Conservation (phyloP, 35 echinoderm and acorn worm genomes). For the Holothuria glaberrima region DNA sequence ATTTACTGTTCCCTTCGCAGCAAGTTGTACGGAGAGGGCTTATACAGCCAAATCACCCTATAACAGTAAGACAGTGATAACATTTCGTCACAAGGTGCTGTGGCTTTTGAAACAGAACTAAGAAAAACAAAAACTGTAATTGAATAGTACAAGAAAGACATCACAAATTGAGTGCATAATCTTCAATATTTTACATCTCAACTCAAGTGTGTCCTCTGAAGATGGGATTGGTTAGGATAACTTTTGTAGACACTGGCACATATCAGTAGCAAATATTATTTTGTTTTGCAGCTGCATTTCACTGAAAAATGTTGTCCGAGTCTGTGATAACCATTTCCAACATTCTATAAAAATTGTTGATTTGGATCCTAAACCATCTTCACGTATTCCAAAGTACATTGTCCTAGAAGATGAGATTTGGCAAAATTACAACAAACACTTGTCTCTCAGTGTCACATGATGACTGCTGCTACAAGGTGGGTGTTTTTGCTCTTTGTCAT, state of each 20-base stretch:
- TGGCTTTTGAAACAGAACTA: too few relatives aligned
- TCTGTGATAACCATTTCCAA: not conserved
- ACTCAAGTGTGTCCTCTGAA: too few relatives aligned
- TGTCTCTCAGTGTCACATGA: not conserved
- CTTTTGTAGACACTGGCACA: too few relatives aligned
- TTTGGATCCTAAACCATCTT: conserved; percentile 44
- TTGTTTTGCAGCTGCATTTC: not conserved
- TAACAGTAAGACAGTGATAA: not conserved
- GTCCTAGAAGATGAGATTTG: conserved; percentile 25
- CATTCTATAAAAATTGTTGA: conserved; percentile 35
- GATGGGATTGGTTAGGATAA: too few relatives aligned
- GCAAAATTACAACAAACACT: not conserved
- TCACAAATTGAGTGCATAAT: too few relatives aligned
- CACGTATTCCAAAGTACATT: conserved; percentile 43
- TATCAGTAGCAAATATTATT: too few relatives aligned
- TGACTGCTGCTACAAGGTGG: not conserved
- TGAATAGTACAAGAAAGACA: too few relatives aligned
- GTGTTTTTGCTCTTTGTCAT: too few relatives aligned
- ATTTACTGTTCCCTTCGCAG: too few relatives aligned
- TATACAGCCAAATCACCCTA: too few relatives aligned
- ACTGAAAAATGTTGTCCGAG: not conserved
- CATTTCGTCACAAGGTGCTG: not conserved
- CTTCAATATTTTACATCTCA: too few relatives aligned
- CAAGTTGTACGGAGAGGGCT: too few relatives aligned
- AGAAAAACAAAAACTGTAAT: not conserved